Evolutionary conservation across 2,797 vertebrate genomes (phyloP), one percentile per base, ranked within the genome.

Genomic region (Hippocampus kuda): DNA sequence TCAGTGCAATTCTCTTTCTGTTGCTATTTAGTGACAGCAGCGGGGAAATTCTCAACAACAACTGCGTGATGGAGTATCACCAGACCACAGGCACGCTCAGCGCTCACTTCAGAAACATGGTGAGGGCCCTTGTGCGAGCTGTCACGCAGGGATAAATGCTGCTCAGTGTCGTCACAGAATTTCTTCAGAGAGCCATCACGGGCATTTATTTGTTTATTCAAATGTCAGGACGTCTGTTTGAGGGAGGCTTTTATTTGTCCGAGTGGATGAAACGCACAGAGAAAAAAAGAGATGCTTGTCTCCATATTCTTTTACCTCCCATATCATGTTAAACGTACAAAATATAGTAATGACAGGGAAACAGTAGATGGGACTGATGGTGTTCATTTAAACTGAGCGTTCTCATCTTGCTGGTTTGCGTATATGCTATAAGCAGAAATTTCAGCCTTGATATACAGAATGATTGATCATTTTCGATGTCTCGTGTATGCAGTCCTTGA

Each of bases 21-120:
- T 69, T 71, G 65, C 49, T 62, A 46, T 79, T 54, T 89, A 97
- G 96, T 38, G 96, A 98, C 77, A 96, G 93, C 88, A 98, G 96
- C 0, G 96, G 96, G 2, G 96, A 99, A 81, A 98, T 99, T 83
- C 86, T 98, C 70, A 98, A 98, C 88, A 99, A 97, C 81, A 97
- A 94, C 87, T 97, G 96, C 0, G 96, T 98, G 65, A 97, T 98
- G 96, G 95, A 98, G 75, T 95, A 89, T 73, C 92, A 93, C 71
- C 97, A 98, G 75, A 84, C 89, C 42, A 88, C 86, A 38, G 85
- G 89, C 26, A 88, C 84, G 0, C 81, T 85, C 72, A 95, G 94
- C 0, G 96, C 96, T 22, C 95, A 98, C 80, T 93, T 93, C 80
- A 91, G 92, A 71, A 93, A 90, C 82, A 91, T 92, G 97, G 96